Base-by-base conservation (phyloP, 2,797 vertebrate genomes). In the Cyclopterus lumpus region DNA sequence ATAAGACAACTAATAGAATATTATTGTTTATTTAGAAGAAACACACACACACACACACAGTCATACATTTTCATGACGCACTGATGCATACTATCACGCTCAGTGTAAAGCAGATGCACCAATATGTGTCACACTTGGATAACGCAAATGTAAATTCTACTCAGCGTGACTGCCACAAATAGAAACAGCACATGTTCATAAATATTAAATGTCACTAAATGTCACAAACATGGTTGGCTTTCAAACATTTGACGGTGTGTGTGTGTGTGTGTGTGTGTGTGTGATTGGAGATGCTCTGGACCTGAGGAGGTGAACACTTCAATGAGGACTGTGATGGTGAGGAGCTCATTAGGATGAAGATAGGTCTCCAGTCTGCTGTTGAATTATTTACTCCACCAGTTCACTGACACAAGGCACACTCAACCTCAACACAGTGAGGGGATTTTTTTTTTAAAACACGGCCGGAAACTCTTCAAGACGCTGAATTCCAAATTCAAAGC, bases 201-300 rank as follows among this genome's bases (percentile, higher is more conserved):
- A 89, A 92, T 92, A 89, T 90, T 89, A 88, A 86, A 92, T 92
- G 80, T 67, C 72, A 75, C 72, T 78, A 81, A 84, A 92, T 92
- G 87, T 74, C 78, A 82, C 81, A 77, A 85, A 88, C 77, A 86
- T 55, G 60, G 73, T 65, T 90, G 90, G 76, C 90, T 86, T 86
- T 86, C 80, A 81, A 46, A 57, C 54, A 69, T 86, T 65, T 75
- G 49, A 67, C 18, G 68, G 68, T 38, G 32, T 64, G 51, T 48
- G 42, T 44, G 5, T 16, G 12, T 55, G 30, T 59, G 36, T 67
- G 46, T 64, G 46, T n/a, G 54, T 64, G 49, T 24, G 55, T 79
- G 30, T 69, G 66, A 77, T 58, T 71, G 54, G 55, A 74, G 49
- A 32, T 67, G 34, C 59, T 8, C 3, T 30, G 26, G 71, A 79